These are phyloP conservation scores for Emydura subglobosa DNA, from an alignment of 2,113 vertebrate species.

Conservation along the genomic window DNA sequence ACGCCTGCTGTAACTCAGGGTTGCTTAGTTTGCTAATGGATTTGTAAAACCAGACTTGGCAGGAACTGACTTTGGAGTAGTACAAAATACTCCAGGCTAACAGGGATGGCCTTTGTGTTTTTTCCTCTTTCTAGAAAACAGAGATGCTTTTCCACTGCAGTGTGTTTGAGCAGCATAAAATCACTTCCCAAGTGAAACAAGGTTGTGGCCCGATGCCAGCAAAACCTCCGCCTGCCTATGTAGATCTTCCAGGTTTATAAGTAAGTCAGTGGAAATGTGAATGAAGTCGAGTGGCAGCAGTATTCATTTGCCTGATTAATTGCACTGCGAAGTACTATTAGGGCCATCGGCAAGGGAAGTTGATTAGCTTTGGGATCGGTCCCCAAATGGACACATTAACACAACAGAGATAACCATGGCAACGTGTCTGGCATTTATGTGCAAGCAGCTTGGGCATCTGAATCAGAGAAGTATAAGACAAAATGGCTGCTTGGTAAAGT, in stretches of 20 bases:
- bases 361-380: slow-evolving; percentile 10
- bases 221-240: neutral
- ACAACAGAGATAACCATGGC: slow-evolving; percentile 78
- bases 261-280: slow-evolving; percentile 80
- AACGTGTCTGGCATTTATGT: slow-evolving; percentile 46
- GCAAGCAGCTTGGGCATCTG: neutral
- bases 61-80: neutral
- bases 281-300: slow-evolving; percentile 66
- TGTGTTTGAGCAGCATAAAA: neutral
- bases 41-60: neutral
- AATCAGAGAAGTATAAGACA: neutral
- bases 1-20: neutral
- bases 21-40: neutral
- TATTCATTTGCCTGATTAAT: neutral
- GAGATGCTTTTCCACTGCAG: fast-evolving
- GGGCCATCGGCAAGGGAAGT: neutral
- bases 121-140: neutral
- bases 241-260: slow-evolving; percentile 47
- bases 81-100: neutral
- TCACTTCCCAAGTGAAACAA: neutral
- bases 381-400: slow-evolving; percentile 63
- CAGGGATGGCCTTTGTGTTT: neutral
- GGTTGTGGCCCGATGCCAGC: slow-evolving; percentile 35
- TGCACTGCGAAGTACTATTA: neutral
- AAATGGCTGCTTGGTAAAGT: neutral